Evolutionary conservation across 2,113 vertebrate species (phyloP).

Genomic region (Prolemur simus): DNA sequence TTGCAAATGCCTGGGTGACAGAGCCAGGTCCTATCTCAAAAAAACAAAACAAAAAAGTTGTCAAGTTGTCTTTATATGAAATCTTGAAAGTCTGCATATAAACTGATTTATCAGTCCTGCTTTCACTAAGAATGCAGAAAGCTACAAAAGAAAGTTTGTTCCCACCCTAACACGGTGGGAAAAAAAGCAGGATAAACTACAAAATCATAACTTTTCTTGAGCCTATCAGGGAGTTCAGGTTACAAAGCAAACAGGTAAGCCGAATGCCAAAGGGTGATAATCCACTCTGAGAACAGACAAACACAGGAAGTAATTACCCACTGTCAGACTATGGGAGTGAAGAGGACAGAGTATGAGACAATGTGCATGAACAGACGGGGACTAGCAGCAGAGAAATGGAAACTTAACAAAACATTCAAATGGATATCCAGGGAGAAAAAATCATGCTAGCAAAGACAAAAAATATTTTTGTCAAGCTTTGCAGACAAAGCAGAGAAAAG

Average conservation of each 20-base stretch:
- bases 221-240: not conserved
- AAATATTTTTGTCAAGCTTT: not conserved
- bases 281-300: not conserved
- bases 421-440: not conserved
- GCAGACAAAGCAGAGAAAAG: not conserved
- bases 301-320: not conserved
- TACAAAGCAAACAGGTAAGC: not conserved
- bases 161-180: not conserved
- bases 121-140: not conserved
- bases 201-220: not conserved
- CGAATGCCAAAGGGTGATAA: not conserved
- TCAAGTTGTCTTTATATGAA: not conserved
- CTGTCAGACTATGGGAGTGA: not conserved
- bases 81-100: constrained; percentile 42
- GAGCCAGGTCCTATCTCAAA: too few relatives aligned
- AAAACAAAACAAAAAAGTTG: not conserved
- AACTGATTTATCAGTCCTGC: not conserved
- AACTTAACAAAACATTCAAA: not conserved
- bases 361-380: not conserved
- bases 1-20: too few relatives aligned
- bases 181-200: not conserved
- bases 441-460: not conserved
- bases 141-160: not conserved
- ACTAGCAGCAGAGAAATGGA: not conserved
- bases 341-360: not conserved